phyloP scores from a whole-genome alignment of 2,888 invertebrate species.

The Drosophila atroscutellata region DNA sequence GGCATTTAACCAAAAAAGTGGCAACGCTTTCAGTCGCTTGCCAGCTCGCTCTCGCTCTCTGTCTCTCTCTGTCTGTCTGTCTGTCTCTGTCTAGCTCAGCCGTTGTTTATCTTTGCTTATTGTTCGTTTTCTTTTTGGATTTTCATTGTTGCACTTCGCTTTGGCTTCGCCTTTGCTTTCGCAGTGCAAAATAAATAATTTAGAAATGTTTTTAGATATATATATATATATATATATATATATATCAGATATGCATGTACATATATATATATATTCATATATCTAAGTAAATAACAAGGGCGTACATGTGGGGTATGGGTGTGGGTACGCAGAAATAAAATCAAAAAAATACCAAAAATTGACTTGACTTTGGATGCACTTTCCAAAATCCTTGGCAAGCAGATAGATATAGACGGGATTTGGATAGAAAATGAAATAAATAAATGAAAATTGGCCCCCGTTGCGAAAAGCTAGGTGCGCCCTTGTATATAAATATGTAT shows the following conservation, averaged over 20 bases:
- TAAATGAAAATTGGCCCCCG: background rate
- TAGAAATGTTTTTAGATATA: conserved; percentile 25
- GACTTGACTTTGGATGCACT: background rate
- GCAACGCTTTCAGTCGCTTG: conserved; percentile 36
- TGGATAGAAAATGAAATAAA: background rate
- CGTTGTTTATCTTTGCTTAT: conserved; percentile 30
- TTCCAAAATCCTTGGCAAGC: background rate
- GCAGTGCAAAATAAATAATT: conserved; percentile 45
- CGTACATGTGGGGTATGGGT: background rate
- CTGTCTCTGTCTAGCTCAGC: conserved; percentile 4
- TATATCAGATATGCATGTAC: background rate
- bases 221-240: background rate
- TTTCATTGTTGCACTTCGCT: conserved; percentile 60
- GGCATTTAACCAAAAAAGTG: conserved; percentile 50
- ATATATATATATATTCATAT: background rate
- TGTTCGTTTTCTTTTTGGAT: conserved; percentile 33
- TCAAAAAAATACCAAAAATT: no score
- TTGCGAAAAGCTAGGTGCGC: background rate
- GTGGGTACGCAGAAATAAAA: no score
- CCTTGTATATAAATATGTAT: background rate
- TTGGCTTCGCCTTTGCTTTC: conserved; percentile 33
- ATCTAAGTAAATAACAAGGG: background rate
- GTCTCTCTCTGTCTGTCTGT: background rate
- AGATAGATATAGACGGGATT: background rate
- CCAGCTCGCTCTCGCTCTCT: conserved; percentile 6